Conservation (phyloP, 2,888 invertebrate genomes). For the Parnassius orleans region DNA sequence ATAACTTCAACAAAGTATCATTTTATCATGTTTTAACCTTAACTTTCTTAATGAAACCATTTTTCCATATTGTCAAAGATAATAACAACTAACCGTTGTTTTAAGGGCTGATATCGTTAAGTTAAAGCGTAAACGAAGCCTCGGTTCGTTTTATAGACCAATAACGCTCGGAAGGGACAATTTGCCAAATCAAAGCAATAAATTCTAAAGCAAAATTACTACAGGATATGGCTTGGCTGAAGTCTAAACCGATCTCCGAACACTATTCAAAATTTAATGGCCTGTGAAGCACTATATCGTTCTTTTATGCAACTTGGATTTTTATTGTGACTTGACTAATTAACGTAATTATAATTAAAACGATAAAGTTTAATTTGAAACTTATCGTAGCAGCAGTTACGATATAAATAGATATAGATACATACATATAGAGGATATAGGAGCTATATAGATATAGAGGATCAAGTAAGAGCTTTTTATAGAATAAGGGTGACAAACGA, state of each 20-base stretch:
- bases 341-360: too few relatives aligned
- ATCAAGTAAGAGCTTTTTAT: too few relatives aligned
- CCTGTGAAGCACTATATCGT: slow-evolving; percentile 21
- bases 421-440: too few relatives aligned
- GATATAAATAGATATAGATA: too few relatives aligned
- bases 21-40: too few relatives aligned
- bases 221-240: slow-evolving; percentile 19
- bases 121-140: slow-evolving; percentile 22
- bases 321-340: too few relatives aligned
- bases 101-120: slow-evolving; percentile 23
- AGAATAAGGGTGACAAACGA: too few relatives aligned
- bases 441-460: too few relatives aligned
- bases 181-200: slow-evolving; percentile 29
- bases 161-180: slow-evolving; percentile 26
- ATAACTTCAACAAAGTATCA: too few relatives aligned
- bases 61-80: slow-evolving; percentile 9
- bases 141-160: slow-evolving; percentile 21
- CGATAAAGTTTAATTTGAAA: too few relatives aligned
- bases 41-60: slow-evolving; percentile 9
- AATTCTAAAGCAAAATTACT: slow-evolving; percentile 23
- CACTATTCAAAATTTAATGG: slow-evolving; percentile 28
- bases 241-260: slow-evolving; percentile 20
- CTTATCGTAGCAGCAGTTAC: too few relatives aligned
- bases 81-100: slow-evolving; percentile 15
- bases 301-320: slow-evolving; percentile 6